A percentile compares a stretch with the other conserved stretches of the same genome.
These are phyloP conservation scores for Galaxea fascicularis DNA, from an alignment of 92 coral and sea anemone species.

Conservation along the genomic window DNA sequence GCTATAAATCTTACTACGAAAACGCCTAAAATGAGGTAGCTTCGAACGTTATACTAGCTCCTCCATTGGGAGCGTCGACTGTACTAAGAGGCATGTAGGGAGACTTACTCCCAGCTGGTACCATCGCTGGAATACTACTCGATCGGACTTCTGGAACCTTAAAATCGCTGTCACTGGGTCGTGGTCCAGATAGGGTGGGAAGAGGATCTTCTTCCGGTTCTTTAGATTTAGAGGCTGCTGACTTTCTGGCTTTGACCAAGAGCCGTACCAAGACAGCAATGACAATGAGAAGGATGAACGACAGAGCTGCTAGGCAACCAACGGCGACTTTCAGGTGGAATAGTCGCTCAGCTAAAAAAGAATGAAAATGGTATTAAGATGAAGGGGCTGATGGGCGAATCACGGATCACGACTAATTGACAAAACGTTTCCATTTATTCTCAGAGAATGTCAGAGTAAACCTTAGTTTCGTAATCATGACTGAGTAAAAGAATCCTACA, in stretches of 20 bases:
- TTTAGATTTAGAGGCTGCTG: background rate
- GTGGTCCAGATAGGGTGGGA: conserved; percentile 26
- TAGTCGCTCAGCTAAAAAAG: conserved; percentile 1
- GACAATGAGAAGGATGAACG: conserved; percentile 17
- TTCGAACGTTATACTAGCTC: conserved; percentile 13
- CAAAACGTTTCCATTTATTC: no score
- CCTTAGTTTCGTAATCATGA: no score
- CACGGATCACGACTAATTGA: no score
- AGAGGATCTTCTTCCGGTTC: conserved; percentile 26
- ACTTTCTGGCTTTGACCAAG: conserved; percentile 18
- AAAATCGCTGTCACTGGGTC: conserved; percentile 42
- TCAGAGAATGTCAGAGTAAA: no score
- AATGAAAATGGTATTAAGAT: no score
- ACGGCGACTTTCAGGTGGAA: conserved; percentile 23
- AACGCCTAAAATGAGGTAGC: conserved; percentile 6
- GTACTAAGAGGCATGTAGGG: conserved; percentile 33
- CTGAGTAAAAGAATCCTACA: no score
- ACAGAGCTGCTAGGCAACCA: conserved; percentile 37
- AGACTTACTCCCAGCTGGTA: background rate
- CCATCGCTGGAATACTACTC: conserved; percentile 7
- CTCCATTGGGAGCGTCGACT: conserved; percentile 33
- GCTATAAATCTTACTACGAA: background rate
- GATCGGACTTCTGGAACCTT: conserved; percentile 27
- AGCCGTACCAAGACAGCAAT: conserved; percentile 27
- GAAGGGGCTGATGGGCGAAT: background rate